Base-by-base conservation (phyloP, 2,113 vertebrate species). In the Oncorhynchus nerka region DNA sequence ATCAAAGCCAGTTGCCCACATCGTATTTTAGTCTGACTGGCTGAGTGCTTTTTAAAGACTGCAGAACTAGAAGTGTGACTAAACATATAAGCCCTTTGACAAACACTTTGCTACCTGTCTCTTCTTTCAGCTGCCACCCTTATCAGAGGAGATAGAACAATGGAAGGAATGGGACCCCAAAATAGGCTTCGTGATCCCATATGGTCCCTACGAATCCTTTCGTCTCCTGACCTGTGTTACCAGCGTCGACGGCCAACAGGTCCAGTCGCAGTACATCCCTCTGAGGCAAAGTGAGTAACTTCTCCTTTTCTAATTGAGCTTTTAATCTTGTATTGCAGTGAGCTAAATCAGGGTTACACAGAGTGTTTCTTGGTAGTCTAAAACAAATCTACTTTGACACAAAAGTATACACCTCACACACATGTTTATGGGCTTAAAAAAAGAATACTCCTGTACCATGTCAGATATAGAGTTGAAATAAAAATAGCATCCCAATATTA, bases 111-210 rank as follows among this genome's bases (percentile, higher is more conserved):
- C 48, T 34, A 8, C 2, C 5, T 61, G 45, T 84, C 39, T 75
- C 67, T 76, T 7, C 24, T 48, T 79, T 32, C 82, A 93, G 92
- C 0, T 0, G 0, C 79, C 68, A 0, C 0, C 0, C 1, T 70
- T 87, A 22, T 3, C 32, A 32, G 19, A 79, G 1, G 0, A 75
- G 5, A n/a, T 74, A 0, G 16, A 4, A 4, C n/a, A 77, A 16
- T 8, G 9, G 19, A 70, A 65, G 9, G 1, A 69, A 5, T 98
- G 95, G 95, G 93, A 97, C 86, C 94, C 96, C 12, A 93, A 11
- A 82, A 91, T 81, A 76, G 96, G 96, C 11, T 97, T 97, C 84
- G 78, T 19, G 62, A 90, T 97, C 77, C 91, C 91, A 7, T 92
- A 89, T 0, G 67, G 79, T 3, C 28, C 84, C 3, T 59, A 34